phyloP scores from a whole-genome alignment of 2,113 vertebrate genomes.

The Phasianus colchicus region DNA sequence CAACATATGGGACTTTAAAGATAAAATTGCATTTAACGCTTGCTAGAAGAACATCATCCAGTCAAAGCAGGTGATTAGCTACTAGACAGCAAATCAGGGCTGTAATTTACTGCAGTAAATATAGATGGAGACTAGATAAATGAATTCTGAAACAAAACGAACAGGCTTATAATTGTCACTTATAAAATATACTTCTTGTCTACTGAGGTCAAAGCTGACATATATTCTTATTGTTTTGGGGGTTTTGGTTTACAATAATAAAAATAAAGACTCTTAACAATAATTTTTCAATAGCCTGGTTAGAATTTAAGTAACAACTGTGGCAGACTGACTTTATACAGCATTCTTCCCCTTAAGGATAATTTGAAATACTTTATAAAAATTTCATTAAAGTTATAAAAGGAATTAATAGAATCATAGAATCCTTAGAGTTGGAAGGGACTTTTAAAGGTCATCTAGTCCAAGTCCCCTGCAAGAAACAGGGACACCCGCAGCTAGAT shows the following conservation, averaged over 20 bases:
- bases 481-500: background rate
- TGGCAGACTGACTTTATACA: background rate
- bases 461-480: background rate
- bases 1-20: slow-evolving; percentile 21
- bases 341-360: background rate
- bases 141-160: background rate
- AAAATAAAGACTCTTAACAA: background rate
- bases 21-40: background rate
- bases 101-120: slow-evolving; percentile 4
- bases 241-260: background rate
- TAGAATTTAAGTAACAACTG: background rate
- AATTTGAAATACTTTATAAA: background rate
- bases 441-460: background rate
- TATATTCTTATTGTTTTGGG: background rate
- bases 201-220: background rate
- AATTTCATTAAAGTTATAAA: background rate
- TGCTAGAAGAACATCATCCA: background rate
- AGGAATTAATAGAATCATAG: background rate
- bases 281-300: background rate
- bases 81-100: background rate
- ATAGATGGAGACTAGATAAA: background rate
- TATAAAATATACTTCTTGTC: background rate
- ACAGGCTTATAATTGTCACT: background rate
- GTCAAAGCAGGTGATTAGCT: slow-evolving; percentile 11
- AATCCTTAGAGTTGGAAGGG: background rate